Base-by-base conservation (phyloP, 2,888 invertebrate species). In the Micoletzkya japonica region DNA sequence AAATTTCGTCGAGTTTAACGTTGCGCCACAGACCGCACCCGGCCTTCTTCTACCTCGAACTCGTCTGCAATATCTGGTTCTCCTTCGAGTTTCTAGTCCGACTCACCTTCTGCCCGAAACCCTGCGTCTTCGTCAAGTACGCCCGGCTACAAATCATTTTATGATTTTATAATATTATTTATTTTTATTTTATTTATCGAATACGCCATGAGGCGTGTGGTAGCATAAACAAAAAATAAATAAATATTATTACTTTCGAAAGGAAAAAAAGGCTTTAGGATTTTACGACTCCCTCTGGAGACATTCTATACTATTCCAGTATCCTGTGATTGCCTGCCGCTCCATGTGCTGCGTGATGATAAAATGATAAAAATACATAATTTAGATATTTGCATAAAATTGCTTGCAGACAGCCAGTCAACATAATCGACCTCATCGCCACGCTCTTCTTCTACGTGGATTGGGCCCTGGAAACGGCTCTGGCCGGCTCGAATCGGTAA, bases 391-490 rank as follows among this genome's bases (percentile, higher is more conserved):
- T 7, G 17, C 39, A 10, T 17, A 39, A 20, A 7, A 14, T 24
- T 58, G 37, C 34, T 20, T 66, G 80, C 37, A 77, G 76, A 36
- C 76, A 88, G 44, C 96, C 95, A 75, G 95, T 96, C 85, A 99
- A 98, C 89, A 92, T 98, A 87, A 98, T 99, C 88, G 98, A 98
- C 88, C 95, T 96, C 88, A 93, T 97, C 82, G 97, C 98, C 76
- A 98, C 97, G 50, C 90, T 96, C 87, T 95, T 95, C 87, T 98
- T 98, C 90, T 98, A 97, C 90, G 92, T 94, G 87, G 95, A 95
- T 88, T 89, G 78, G 77, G 76, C 72, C 3, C 69, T 79, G 10
- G 77, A 79, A 94, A 57, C 67, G 28, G 75, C 74, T 2, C 70
- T 78, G 4, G 68, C 75, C 30, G 79, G 77, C 26, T 73, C 76